Conservation (phyloP, 2,113 vertebrate species). For the Sialia sialis region DNA sequence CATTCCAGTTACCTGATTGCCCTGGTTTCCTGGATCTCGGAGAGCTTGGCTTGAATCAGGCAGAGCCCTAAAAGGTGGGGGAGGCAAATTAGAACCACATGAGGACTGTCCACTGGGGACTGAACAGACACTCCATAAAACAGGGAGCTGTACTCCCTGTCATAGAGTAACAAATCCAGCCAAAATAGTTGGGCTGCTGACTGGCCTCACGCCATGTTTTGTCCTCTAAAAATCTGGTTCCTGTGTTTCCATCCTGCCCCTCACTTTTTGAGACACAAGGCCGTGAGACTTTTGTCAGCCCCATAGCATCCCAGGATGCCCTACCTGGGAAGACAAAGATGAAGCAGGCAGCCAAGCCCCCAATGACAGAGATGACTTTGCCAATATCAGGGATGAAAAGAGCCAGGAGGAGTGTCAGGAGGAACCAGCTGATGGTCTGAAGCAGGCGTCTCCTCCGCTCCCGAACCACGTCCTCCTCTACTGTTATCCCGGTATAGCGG, state of each 20-base stretch:
- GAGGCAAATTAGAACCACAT: not conserved
- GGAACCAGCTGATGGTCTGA: constrained; percentile 90
- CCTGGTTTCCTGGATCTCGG: constrained; percentile 85
- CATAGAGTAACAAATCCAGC: not conserved
- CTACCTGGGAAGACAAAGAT: constrained; percentile 95
- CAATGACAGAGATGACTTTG: constrained; percentile 92
- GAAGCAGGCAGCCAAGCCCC: constrained; percentile 94
- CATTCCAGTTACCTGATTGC: constrained; percentile 76
- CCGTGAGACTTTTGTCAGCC: not conserved
- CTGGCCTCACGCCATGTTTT: not conserved
- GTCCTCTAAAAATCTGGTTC: not conserved
- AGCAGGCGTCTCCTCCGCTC: constrained; percentile 84
- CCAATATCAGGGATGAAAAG: constrained; percentile 97
- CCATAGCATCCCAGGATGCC: not conserved
- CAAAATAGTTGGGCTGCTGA: not conserved
- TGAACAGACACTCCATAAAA: not conserved
- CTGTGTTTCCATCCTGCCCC: not conserved
- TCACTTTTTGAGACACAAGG: not conserved
- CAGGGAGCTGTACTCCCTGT: not conserved
- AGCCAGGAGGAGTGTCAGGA: constrained; percentile 87
- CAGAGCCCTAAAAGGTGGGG: constrained; percentile 79
- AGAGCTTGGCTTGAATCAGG: constrained; percentile 92
- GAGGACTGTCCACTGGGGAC: not conserved
- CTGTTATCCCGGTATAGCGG: constrained; percentile 82
- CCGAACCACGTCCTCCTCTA: constrained; percentile 87